Evolutionary conservation across 1,140 invertebrate species (phyloP), one percentile per base, ranked within the genome.

Genomic region (Argopecten irradians): DNA sequence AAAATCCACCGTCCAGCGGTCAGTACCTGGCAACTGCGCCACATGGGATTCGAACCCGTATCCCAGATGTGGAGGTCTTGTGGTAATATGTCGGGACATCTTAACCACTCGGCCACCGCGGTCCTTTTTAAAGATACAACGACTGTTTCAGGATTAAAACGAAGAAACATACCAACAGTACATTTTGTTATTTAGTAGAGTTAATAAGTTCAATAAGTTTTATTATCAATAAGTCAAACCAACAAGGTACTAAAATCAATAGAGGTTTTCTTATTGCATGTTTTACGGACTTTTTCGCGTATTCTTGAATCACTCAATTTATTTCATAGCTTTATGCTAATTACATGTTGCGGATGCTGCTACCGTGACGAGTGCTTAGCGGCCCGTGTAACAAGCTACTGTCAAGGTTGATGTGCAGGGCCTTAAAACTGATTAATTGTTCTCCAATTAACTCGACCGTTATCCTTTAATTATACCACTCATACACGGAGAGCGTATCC

Each of bases 401-500:
- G 55, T 71, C 55, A 71, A n/a, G 55, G 55, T 71, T 71, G 55
- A n/a, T 71, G 55, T 71, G 55, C 8, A 2, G 55, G 5, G 55
- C n/a, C 5, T 11, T 28, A n/a, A n/a, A n/a, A 71, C 55, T 71
- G 55, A 71, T 71, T 71, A 71, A 71, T 71, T 71, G 55, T 8
- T n/a, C 55, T 19, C 55, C 14, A 71, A 71, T 71, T 71, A 71
- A 71, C 55, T 71, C 28, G 22, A 71, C 55, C 5, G 55, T 71
- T 71, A 71, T 71, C 55, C 55, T 71, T 71, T 71, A 71, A 71
- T 46, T 46, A 46, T 46, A 46, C 43, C 43, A 19, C 43, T 46
- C 43, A 19, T 71, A n/a, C 28, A 71, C n/a, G 28, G 55, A 71
- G 28, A 71, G 55, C 43, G 43, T 55, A 55, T 13, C 22, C 55